Percentiles rank a stretch among this genome's conserved stretches.
These are phyloP conservation scores for Podocnemis expansa DNA, from an alignment of 2,113 vertebrate species.

Conservation along the genomic window DNA sequence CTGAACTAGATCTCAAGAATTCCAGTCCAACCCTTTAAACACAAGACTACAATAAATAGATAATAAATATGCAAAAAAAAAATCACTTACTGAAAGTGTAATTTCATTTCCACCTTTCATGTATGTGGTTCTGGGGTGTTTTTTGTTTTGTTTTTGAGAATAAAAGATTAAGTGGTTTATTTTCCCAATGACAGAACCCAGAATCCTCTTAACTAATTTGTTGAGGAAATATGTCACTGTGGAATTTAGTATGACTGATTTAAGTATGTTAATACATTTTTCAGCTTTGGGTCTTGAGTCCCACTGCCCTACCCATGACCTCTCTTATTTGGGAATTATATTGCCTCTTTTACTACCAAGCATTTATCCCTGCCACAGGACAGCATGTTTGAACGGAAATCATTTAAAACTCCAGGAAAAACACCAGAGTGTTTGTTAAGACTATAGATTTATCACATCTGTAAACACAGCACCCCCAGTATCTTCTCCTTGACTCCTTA, in stretches of 20 bases:
- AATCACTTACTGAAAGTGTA: background rate
- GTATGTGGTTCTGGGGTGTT: background rate
- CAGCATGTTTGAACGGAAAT: constrained; percentile 35
- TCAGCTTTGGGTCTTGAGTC: constrained; percentile 69
- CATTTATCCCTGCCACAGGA: constrained; percentile 56
- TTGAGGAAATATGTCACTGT: constrained; percentile 82
- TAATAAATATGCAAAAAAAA: background rate
- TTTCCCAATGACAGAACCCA: constrained; percentile 76
- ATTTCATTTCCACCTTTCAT: background rate
- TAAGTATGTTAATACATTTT: constrained; percentile 74
- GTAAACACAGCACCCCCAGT: background rate
- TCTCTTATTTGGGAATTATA: constrained; percentile 62
- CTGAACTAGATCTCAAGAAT: background rate
- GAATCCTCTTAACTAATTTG: constrained; percentile 77
- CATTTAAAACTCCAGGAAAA: constrained; percentile 27
- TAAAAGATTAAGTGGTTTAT: constrained; percentile 69
- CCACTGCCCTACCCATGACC: constrained; percentile 68
- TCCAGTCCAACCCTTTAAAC: background rate
- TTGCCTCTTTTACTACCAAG: constrained; percentile 60
- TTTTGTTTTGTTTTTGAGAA: background rate
- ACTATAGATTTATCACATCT: background rate
- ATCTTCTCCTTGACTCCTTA: background rate
- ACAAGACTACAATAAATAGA: background rate
- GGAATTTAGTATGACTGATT: constrained; percentile 84
- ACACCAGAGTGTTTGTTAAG: constrained; percentile 11